Percentiles rank a stretch among this genome's conserved stretches.
Conservation (phyloP, 2,797 vertebrate species). For the Cichlasoma orientale region DNA sequence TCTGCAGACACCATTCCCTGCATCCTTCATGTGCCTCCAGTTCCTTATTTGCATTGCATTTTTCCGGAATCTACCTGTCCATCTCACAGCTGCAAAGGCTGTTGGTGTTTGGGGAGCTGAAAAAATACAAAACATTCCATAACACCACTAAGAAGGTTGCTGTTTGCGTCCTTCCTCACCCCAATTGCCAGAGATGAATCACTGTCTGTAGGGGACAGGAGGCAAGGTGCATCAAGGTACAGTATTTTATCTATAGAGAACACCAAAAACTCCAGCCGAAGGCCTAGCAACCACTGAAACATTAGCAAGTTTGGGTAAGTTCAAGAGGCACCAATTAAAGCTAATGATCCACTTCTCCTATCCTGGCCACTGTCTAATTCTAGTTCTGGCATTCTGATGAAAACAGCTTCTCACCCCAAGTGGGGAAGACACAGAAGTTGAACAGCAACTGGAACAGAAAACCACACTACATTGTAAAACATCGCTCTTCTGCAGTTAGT, state of each 20-base stretch:
- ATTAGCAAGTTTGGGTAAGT: background rate
- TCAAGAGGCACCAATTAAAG: background rate
- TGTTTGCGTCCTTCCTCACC: background rate
- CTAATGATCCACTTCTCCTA: background rate
- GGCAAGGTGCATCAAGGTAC: background rate
- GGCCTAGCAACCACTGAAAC: background rate
- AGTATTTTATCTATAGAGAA: background rate
- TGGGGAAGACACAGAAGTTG: background rate
- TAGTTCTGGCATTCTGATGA: background rate
- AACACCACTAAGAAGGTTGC: too few species aligned
- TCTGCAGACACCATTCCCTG: background rate
- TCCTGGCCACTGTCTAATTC: background rate
- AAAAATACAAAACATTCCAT: background rate
- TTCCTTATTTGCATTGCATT: background rate
- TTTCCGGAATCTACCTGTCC: background rate
- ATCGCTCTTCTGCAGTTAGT: background rate
- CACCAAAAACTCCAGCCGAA: background rate
- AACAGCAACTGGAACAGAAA: conserved; percentile 25
- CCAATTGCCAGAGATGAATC: background rate
- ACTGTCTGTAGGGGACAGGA: background rate
- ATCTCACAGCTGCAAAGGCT: background rate
- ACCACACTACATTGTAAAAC: conserved; percentile 1
- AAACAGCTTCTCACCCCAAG: background rate
- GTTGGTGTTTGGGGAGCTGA: background rate
- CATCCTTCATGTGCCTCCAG: background rate